Base-by-base conservation (phyloP, 1,140 invertebrate genomes). In the Plectrocnemia conspersa region DNA sequence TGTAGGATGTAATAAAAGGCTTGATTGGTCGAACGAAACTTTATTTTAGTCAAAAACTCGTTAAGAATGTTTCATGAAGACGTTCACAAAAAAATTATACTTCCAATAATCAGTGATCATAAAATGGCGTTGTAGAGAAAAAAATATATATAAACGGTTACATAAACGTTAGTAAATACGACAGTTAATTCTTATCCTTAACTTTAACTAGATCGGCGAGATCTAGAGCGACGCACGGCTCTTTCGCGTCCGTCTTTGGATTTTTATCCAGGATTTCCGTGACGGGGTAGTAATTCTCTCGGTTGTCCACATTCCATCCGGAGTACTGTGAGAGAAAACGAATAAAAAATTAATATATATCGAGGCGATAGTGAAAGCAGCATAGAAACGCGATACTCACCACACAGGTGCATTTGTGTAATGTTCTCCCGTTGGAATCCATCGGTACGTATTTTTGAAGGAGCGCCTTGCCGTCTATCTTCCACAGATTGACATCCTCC, bases 381-480 rank as follows among this genome's bases (percentile, higher is more conserved):
- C 6, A 18, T 41, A 21, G 22, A 41, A 41, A 41, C 11, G 7
- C 5, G n/a, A 35, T 61, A 72, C 77, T 77, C 76, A 87, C 85
- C 64, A 85, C 83, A 64, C 84, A 86, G 63, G 84, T 86, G 65
- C 83, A 86, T 75, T 84, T 85, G 66, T 86, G 85, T 59, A 83
- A 68, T 40, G 80, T 78, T 69, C 83, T 82, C 36, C 79, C 81
- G 68, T 82, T 78, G 62, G 82, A 80, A 66, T 84, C 78, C 66
- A 83, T 83, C 29, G 83, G 82, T 68, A 86, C 79, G 69, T 82
- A 88, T 69, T 88, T 88, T 70, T 88, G 85, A 40, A 88, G 70
- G 49, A 88, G 71, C 18, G 84, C 84, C 74, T 87, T 88, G 27
- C 85, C 85, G 76, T 88, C 84, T 73, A 88, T 86, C 77, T 84